Conservation (phyloP, 2,797 vertebrate genomes). For the Nyctalus aviator region DNA sequence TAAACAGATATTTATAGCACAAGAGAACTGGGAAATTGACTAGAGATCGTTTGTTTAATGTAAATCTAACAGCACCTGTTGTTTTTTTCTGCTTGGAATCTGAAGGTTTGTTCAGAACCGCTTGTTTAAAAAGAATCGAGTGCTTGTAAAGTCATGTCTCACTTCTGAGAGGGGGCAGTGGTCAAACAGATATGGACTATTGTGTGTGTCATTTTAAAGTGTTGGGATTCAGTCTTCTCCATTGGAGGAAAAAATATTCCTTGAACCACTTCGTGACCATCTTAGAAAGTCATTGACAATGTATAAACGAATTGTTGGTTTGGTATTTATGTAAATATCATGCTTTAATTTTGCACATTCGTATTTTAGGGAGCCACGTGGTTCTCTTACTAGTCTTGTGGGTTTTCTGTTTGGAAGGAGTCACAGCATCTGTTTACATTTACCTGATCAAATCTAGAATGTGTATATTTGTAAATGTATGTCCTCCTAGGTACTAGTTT, state of each 20-base stretch:
- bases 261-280: constrained; percentile 78
- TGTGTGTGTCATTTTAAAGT: constrained; percentile 75
- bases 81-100: constrained; percentile 80
- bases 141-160: constrained; percentile 81
- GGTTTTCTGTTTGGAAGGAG: constrained; percentile 87
- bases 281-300: constrained; percentile 81
- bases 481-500: constrained; percentile 89
- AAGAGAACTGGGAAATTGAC: constrained; percentile 77
- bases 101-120: constrained; percentile 80
- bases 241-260: constrained; percentile 65
- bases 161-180: constrained; percentile 72
- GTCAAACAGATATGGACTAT: constrained; percentile 74
- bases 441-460: constrained; percentile 84
- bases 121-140: constrained; percentile 80
- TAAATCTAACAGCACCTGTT: constrained; percentile 79
- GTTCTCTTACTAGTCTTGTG: constrained; percentile 84
- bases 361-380: constrained; percentile 80
- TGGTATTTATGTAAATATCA: constrained; percentile 88
- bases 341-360: constrained; percentile 89
- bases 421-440: constrained; percentile 87
- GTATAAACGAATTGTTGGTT: constrained; percentile 83
- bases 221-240: constrained; percentile 81
- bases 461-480: constrained; percentile 79
- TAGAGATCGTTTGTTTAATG: constrained; percentile 75
- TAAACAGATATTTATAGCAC: constrained; percentile 75